A percentile compares a stretch with the other conserved stretches of the same genome.
Conservation (phyloP, 2,888 invertebrate genomes). For the Melieria crassipennis region DNA sequence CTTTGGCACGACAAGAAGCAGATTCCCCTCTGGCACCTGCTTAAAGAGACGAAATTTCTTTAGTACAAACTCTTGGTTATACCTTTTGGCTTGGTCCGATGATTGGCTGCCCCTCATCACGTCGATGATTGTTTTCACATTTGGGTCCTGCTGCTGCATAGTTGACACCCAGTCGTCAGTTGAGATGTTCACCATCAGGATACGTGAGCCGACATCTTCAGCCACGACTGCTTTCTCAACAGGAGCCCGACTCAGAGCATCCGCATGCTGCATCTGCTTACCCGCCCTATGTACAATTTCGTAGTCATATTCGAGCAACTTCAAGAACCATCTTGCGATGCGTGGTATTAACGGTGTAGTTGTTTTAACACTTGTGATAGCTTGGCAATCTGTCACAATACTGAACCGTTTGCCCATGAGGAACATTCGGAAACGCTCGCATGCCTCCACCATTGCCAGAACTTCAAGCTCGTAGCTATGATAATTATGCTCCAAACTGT, state of each 20-base stretch:
- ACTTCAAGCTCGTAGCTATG: slow-evolving; percentile 39
- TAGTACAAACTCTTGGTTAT: not conserved
- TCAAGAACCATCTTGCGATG: slow-evolving; percentile 48
- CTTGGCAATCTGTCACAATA: slow-evolving; percentile 49
- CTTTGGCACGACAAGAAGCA: not conserved
- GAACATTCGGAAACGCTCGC: slow-evolving; percentile 52
- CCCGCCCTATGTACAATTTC: no score
- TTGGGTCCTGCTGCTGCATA: not conserved
- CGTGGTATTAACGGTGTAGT: slow-evolving; percentile 49
- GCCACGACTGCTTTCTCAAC: not conserved
- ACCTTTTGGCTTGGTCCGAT: no score
- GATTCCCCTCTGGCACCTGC: not conserved
- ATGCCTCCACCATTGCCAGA: slow-evolving; percentile 46
- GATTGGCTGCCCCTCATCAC: no score
- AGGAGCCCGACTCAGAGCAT: slow-evolving; percentile 48
- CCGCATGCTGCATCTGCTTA: slow-evolving; percentile 52
- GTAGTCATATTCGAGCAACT: slow-evolving; percentile 44
- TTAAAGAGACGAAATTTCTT: not conserved
- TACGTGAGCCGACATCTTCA: not conserved
- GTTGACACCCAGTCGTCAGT: slow-evolving; percentile 1
- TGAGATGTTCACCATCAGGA: not conserved
- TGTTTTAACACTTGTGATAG: slow-evolving; percentile 49
- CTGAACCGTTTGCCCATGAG: slow-evolving; percentile 31
- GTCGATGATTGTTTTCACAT: not conserved
- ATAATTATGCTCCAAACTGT: slow-evolving; percentile 52